Conservation (phyloP, 2,113 vertebrate genomes). For the Atractosteus spatula region DNA sequence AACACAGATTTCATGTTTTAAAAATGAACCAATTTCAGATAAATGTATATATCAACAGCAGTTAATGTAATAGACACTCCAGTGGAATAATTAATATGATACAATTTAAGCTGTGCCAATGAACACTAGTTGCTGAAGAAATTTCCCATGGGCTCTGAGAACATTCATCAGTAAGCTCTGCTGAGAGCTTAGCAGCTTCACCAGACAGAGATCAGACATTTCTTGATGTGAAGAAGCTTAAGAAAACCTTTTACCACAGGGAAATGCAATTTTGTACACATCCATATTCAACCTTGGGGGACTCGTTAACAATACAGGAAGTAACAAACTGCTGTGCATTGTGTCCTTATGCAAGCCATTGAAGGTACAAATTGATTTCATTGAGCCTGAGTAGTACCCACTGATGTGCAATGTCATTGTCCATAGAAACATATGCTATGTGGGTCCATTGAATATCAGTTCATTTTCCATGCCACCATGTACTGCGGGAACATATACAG, state of each 20-base stretch:
- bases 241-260: neutral
- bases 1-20: conserved; percentile 2
- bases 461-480: no score
- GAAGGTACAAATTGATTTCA: no score
- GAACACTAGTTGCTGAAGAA: conserved; percentile 10
- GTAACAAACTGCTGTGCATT: no score
- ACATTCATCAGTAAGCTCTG: conserved; percentile 11
- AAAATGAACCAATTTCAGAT: neutral
- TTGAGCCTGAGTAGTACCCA: no score
- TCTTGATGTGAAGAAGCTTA: conserved; percentile 26
- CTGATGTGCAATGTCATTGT: no score
- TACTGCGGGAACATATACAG: no score
- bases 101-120: conserved; percentile 9
- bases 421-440: no score
- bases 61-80: neutral
- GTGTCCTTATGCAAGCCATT: no score
- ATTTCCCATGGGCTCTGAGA: neutral
- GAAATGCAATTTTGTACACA: no score
- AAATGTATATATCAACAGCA: neutral
- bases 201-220: conserved; percentile 15
- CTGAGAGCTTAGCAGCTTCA: conserved; percentile 6
- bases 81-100: conserved; percentile 9
- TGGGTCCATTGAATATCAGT: no score
- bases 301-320: no score
- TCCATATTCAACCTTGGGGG: no score